phyloP scores from a whole-genome alignment of 2,113 vertebrate species.

The Scartelaos histophorus region DNA sequence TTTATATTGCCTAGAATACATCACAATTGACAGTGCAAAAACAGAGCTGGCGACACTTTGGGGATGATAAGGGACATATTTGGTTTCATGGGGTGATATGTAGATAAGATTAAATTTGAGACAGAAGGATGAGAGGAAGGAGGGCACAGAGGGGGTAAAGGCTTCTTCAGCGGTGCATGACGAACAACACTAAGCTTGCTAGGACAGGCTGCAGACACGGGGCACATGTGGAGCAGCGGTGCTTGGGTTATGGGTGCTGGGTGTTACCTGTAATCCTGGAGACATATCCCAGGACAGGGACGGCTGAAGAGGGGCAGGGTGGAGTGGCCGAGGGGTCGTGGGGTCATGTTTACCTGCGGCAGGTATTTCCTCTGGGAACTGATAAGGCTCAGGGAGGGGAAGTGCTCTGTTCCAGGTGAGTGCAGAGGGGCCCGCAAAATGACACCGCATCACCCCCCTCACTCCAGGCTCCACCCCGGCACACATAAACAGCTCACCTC shows the following conservation, averaged over 20 bases:
- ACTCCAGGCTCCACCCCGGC: constrained; percentile 45
- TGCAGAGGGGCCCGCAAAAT: constrained; percentile 76
- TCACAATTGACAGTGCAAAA: constrained; percentile 66
- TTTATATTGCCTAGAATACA: constrained; percentile 57
- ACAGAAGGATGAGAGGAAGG: constrained; percentile 56
- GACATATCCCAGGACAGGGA: constrained; percentile 41
- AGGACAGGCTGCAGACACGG: constrained; percentile 8
- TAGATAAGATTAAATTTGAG: constrained; percentile 77
- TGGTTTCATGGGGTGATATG: constrained; percentile 75
- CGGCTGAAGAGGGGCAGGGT: constrained; percentile 50
- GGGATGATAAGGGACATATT: constrained; percentile 66
- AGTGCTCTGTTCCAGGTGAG: constrained; percentile 84
- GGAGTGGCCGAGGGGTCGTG: constrained; percentile 71
- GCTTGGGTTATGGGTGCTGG: constrained; percentile 12
- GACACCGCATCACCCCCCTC: constrained; percentile 51
- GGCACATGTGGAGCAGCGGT: constrained; percentile 6
- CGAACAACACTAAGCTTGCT: constrained; percentile 61
- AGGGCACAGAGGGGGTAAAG: constrained; percentile 18
- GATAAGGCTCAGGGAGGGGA: constrained; percentile 80
- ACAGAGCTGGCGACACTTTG: constrained; percentile 63
- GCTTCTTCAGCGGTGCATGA: constrained; percentile 56
- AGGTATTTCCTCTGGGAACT: constrained; percentile 82
- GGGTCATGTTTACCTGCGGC: constrained; percentile 81
- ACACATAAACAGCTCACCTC: constrained; percentile 47
- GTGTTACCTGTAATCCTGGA: constrained; percentile 42